Percentiles rank a stretch among this genome's conserved stretches.
These are phyloP conservation scores for Semaprochilodus insignis DNA, from an alignment of 2,797 vertebrate species.

Conservation along the genomic window DNA sequence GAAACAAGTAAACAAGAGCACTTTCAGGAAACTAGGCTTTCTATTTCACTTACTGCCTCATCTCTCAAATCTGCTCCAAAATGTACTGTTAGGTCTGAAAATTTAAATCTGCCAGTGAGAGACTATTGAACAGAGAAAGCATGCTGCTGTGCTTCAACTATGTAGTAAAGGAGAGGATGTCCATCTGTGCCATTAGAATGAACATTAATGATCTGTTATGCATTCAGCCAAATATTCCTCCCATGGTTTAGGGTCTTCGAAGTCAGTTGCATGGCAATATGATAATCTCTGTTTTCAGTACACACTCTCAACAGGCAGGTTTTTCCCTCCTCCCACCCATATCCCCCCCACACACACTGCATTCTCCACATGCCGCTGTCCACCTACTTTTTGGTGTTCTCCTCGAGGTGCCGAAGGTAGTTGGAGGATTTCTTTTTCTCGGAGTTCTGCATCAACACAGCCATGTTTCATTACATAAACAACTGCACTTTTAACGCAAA, in stretches of 20 bases:
- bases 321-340: constrained; percentile 32
- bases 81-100: not conserved
- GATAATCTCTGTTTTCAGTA: not conserved
- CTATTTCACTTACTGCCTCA: not conserved
- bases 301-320: not conserved
- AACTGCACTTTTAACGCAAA: too few species aligned
- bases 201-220: not conserved
- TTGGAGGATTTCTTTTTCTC: constrained; percentile 74
- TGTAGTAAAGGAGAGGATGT: not conserved
- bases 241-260: not conserved
- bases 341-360: constrained; percentile 25
- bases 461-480: constrained; percentile 21
- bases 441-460: constrained; percentile 75
- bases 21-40: not conserved
- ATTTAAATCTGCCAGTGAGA: not conserved
- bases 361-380: constrained; percentile 47
- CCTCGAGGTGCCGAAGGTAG: constrained; percentile 83
- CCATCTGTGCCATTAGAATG: not conserved
- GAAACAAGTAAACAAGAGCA: constrained; percentile 9
- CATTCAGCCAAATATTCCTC: not conserved
- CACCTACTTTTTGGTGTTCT: constrained; percentile 91
- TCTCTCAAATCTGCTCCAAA: not conserved
- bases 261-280: constrained; percentile 5
- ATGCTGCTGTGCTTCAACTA: not conserved
- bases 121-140: not conserved